Evolutionary conservation across 2,888 invertebrate genomes (phyloP).

Genomic region (Calephelis perditalis): DNA sequence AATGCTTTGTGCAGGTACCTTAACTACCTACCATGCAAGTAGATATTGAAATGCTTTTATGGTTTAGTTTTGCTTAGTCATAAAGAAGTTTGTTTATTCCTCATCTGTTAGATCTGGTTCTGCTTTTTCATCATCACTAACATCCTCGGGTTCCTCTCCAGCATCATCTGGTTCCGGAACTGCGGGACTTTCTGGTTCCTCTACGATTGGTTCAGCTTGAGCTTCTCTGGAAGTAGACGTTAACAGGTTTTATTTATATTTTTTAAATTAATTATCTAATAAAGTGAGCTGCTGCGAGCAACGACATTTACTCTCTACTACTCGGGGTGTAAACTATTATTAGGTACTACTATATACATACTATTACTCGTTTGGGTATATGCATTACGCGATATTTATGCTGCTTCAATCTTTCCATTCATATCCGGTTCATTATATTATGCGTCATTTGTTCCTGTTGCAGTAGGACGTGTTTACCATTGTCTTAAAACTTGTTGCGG

Average conservation of each 20-base stretch:
- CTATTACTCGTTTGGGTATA: too few relatives aligned
- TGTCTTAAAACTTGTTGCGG: too few relatives aligned
- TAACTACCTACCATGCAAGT: conserved; percentile 4
- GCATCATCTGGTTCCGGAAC: conserved; percentile 38
- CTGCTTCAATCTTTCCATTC: too few relatives aligned
- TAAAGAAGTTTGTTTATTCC: conserved; percentile 47
- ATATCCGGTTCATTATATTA: too few relatives aligned
- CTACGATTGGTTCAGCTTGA: conserved; percentile 61
- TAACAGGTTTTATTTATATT: neutral
- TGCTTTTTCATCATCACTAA: conserved; percentile 67
- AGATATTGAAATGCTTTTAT: conserved; percentile 8
- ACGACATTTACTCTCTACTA: too few relatives aligned
- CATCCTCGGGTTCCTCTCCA: conserved; percentile 52
- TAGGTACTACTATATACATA: too few relatives aligned
- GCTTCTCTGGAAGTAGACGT: conserved; percentile 44
- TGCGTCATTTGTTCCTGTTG: too few relatives aligned
- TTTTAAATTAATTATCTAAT: too few relatives aligned
- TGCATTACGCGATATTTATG: too few relatives aligned
- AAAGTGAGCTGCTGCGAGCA: too few relatives aligned
- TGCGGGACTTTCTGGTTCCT: conserved; percentile 70
- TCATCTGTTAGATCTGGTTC: conserved; percentile 75
- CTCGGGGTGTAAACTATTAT: too few relatives aligned
- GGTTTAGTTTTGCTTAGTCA: conserved; percentile 2
- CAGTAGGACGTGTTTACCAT: too few relatives aligned
- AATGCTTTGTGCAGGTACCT: conserved; percentile 6